Evolutionary conservation across 37 sponge, comb jelly and placozoan species (phyloP), one percentile per base, ranked within the genome.

Genomic region (Theonella swinhoei): DNA sequence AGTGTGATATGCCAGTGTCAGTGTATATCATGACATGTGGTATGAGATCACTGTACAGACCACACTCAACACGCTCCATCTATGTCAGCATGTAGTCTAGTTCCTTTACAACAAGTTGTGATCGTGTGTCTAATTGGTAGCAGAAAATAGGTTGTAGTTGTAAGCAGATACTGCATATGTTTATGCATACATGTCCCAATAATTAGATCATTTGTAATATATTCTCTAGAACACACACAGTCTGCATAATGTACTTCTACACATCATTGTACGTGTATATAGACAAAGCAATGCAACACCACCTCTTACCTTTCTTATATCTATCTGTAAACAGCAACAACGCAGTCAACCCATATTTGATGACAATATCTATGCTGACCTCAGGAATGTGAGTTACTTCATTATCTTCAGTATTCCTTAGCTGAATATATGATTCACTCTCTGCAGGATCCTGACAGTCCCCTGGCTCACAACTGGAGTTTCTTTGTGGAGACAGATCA

Each of bases 401-500:
- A n/a, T n/a, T 35, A 7, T 31, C 22, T 70, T 23, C 39, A 70
- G 7, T 25, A 24, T 8, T 24, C 68, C 14, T 66, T 66, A 66
- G 28, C 28, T 24, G 14, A 25, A 11, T 25, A 25, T 7, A 66
- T 25, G n/a, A 25, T 11, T 23, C 68, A 39, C 14, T 40, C 3
- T 22, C 24, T 77, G 2, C 64, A 79, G 82, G 72, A 33, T 59
- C 72, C 61, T 38, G 32, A 81, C 72, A 81, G 82, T 60, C 82
- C 82, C 7, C 26, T 47, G 3, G 60, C 42, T 0, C 40, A 81
- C 71, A 81, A 81, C 72, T 81, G 82, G 82, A 70, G 39, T 33
- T 85, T 85, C 85, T 85, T 85, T 85, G 70, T 59, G 1, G 85
- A 85, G 76, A 32, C 28, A 47, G 77, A 76, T 29, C 35, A 33